Evolutionary conservation across 2,113 vertebrate species (phyloP), one percentile per base, ranked within the genome.

Genomic region (Sceloporus undulatus): DNA sequence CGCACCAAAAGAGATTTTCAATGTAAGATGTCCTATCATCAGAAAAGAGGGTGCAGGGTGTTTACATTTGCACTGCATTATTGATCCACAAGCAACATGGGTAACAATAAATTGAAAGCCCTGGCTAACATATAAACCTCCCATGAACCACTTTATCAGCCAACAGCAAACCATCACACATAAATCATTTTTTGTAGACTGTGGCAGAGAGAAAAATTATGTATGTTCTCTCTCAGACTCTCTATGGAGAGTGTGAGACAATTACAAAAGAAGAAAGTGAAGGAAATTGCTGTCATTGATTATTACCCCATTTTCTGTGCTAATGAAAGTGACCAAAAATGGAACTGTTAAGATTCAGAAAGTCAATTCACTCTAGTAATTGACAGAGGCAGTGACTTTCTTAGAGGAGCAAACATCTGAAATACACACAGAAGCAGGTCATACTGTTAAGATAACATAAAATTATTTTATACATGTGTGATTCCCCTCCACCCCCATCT

Each of bases 121-220:
- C 9, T 29, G 76, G 62, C 0, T 19, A 27, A 93, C 90, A 88
- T 29, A 85, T 59, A 91, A 86, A 75, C 38, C 83, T 86, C n/a
- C 79, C 71, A 48, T 87, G 75, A 77, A 42, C 48, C 68, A 89
- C 27, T 42, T 91, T 88, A 93, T 89, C 85, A 92, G 86, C 62
- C 59, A 86, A 81, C 81, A 90, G 84, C 65, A 66, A 34, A 83
- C 56, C 71, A 79, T 59, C 77, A 81, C 75, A 81, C 92, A 79
- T 89, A 92, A 85, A 34, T 78, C 89, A 16, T 56, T 42, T 56
- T 88, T 68, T 87, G 29, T 52, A 85, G 90, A 74, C 79, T 89
- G 71, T 40, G 79, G 9, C 11, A 86, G 59, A 3, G 79, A 79
- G 42, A 70, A 89, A 77, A 92, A 89, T 81, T 88, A 42, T 14